Evolutionary conservation across 2,888 invertebrate species (phyloP), one percentile per base, ranked within the genome.

Genomic region (Amphipyra tragopoginis): DNA sequence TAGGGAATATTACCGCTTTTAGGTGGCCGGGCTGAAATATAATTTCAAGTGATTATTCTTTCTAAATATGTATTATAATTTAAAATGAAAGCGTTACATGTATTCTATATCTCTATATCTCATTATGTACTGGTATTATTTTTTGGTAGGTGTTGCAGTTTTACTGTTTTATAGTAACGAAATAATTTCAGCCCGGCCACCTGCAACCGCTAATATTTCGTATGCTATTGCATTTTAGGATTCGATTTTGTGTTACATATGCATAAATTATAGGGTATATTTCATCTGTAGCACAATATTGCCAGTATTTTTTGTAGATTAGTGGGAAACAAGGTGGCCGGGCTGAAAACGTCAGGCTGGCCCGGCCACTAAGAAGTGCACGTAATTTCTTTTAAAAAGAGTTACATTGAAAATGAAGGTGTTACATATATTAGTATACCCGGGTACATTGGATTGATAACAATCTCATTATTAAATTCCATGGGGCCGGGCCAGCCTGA

Each of bases 141-240:
- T 51, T 51, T 53, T 53, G 44, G 34, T 44, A 53, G 53, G 53
- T 53, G 43, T 44, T 50, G 49, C 39, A 50, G 38, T 50, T 44
- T 44, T 44, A 44, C 44, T 44, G 44, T 50, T 39, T 51, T 44
- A 44, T 44, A 44, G 3, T 53, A 53, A 53, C 53, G 53, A 53
- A 53, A 56, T 56, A 56, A 57, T 57, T 57, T 57, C 57, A 57
- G 57, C 57, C 57, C 57, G 57, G 57, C 57, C 57, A 44, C 50
- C 50, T 50, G 50, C 57, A 57, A 50, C 44, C 57, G 57, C 50
- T 50, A 57, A 57, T 48, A 56, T 56, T 49, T 56, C 56, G 48
- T 56, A 48, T 48, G 48, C 56, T 42, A 48, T 56, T 48, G 57
- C 50, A 57, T 50, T 57, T 50, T 50, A 50, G 57, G 49, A 57